Evolutionary conservation across 2,888 invertebrate genomes (phyloP).

Genomic region (Nebria brevicollis): DNA sequence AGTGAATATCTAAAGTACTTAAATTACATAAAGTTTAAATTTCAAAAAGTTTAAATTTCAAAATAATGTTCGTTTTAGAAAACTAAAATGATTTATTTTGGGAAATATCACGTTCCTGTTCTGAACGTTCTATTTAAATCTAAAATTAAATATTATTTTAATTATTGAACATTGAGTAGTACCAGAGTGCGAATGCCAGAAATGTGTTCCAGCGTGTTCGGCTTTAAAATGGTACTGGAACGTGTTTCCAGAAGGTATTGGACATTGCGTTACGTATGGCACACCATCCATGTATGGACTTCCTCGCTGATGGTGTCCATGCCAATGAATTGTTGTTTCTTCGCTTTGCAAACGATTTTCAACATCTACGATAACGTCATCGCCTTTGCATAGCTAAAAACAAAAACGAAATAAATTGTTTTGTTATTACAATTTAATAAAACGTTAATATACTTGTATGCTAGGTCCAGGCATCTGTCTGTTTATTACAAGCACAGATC

Average conservation of each 20-base stretch:
- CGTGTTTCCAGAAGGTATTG: slow-evolving; percentile 78
- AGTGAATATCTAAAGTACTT: too few species aligned
- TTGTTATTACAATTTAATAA: background rate
- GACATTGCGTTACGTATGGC: slow-evolving; percentile 86
- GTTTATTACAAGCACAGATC: slow-evolving; percentile 83
- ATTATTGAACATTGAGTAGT: slow-evolving; percentile 35
- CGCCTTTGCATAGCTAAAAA: slow-evolving; percentile 83
- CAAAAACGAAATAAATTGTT: background rate
- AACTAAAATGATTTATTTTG: too few species aligned
- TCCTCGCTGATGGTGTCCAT: slow-evolving; percentile 83
- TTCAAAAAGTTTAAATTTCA: too few species aligned
- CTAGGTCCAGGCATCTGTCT: slow-evolving; percentile 88
- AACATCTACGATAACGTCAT: slow-evolving; percentile 84
- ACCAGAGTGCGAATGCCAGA: slow-evolving; percentile 83
- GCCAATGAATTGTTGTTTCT: slow-evolving; percentile 91
- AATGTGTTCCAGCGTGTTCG: slow-evolving; percentile 81
- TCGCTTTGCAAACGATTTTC: slow-evolving; percentile 82
- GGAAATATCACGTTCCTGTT: too few species aligned
- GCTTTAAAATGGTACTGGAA: slow-evolving; percentile 83
- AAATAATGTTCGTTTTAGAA: too few species aligned
- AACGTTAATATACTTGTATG: slow-evolving; percentile 73
- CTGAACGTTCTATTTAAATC: too few species aligned
- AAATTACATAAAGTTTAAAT: too few species aligned
- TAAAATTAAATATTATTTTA: too few species aligned
- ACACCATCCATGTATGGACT: slow-evolving; percentile 92